phyloP scores from a whole-genome alignment of 30 jellyfish, hydroid and myxozoan genomes.

The Aurelia sp. region DNA sequence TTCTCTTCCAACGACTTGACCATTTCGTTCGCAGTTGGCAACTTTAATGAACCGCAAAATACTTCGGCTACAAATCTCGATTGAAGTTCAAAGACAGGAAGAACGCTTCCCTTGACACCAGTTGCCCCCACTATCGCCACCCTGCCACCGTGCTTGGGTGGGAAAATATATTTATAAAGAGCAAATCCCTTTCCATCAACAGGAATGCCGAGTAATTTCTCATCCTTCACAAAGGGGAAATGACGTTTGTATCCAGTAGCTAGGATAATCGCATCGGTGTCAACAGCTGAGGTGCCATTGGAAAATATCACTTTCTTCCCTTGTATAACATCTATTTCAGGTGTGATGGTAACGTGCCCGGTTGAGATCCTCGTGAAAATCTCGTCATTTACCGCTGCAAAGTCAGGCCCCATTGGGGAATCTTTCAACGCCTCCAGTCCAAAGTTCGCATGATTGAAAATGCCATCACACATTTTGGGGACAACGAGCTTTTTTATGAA shows the following conservation, averaged over 20 bases:
- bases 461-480: conserved; percentile 14
- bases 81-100: conserved; percentile 86
- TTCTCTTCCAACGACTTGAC: conserved; percentile 13
- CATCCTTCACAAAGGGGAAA: conserved; percentile 61
- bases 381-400: conserved; percentile 62
- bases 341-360: conserved; percentile 54
- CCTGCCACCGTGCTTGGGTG: conserved; percentile 52
- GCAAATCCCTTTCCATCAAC: conserved; percentile 71
- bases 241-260: conserved; percentile 87
- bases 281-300: conserved; percentile 66
- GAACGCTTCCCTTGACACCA: conserved; percentile 62
- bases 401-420: neutral
- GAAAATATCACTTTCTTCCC: conserved; percentile 43
- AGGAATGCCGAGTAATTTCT: conserved; percentile 19
- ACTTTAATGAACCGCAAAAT: conserved; percentile 54
- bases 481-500: neutral
- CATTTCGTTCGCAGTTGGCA: conserved; percentile 78
- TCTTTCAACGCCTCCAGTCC: conserved; percentile 50
- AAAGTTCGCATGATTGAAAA: conserved; percentile 42
- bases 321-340: conserved; percentile 10
- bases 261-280: conserved; percentile 68
- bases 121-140: conserved; percentile 81
- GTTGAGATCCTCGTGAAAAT: conserved; percentile 68
- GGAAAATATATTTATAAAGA: conserved; percentile 68
- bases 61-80: conserved; percentile 87